Conservation (phyloP, 2,113 vertebrate species). For the Oncorhynchus nerka region DNA sequence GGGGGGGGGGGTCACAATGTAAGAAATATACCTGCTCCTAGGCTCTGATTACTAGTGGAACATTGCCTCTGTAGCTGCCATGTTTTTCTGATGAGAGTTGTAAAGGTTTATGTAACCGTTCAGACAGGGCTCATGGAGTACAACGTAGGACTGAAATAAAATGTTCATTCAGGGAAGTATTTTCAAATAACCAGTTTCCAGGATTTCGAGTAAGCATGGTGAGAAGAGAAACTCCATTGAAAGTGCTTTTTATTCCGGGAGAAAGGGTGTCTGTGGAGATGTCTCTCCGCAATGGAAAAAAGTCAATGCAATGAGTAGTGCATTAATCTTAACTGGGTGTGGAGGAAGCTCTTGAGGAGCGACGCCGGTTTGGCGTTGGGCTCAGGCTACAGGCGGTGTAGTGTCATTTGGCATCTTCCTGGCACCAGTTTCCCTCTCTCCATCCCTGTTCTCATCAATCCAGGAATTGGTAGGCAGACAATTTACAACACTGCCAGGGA, state of each 20-base stretch:
- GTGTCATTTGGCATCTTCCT: conserved; percentile 15
- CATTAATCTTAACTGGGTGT: conserved; percentile 17
- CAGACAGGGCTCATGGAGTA: background rate
- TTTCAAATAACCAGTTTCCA: no score
- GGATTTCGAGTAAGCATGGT: no score
- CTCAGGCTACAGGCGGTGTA: conserved; percentile 5
- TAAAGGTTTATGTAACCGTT: conserved; percentile 5
- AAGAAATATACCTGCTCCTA: conserved; percentile 6
- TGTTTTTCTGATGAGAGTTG: conserved; percentile 23
- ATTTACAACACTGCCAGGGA: conserved; percentile 20
- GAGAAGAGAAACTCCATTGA: no score
- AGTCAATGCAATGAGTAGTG: background rate
- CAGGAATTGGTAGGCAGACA: conserved; percentile 18
- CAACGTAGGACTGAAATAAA: no score
- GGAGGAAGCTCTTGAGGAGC: background rate
- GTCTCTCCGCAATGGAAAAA: background rate
- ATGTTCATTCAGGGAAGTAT: no score
- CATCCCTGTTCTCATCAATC: conserved; percentile 26
- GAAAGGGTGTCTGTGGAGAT: background rate
- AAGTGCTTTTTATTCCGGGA: no score
- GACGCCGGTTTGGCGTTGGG: background rate
- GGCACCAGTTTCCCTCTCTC: conserved; percentile 6
- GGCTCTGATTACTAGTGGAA: conserved; percentile 11
- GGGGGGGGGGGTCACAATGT: conserved; percentile 2
- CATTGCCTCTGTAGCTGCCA: background rate